Evolutionary conservation across 2,113 vertebrate species (phyloP), one percentile per base, ranked within the genome.

Genomic region (Choloepus hoffmanni): DNA sequence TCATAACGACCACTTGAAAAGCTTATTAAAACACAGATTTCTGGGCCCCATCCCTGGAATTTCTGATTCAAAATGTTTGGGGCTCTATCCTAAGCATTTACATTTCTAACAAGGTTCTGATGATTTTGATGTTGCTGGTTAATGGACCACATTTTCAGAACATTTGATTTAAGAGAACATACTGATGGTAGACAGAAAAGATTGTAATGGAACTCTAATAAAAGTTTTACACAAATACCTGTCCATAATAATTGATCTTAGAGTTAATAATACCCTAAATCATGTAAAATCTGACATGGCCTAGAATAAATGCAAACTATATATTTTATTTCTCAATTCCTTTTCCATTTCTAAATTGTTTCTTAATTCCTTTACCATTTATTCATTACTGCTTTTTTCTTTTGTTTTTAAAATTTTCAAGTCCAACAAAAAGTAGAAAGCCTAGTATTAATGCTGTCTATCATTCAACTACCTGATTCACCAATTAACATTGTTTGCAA

Each of bases 361-460:
- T 7, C 48, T 50, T 50, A 50, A 50, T 50, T 50, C 11, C 11
- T 50, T 11, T 50, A 36, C 36, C 36, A 36, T 43, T 82, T 68
- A 72, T 28, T 2, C 3, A 73, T 72, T 85, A 82, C 72, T 33
- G 10, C 28, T 74, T 50, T 21, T 67, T 19, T 48, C 33, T 30
- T 90, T 58, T 76, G 63, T 16, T 72, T 18, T 96, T 76, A n/a
- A 14, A 58, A 28, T 84, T 93, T 90, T 93, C 2, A 81, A 50
- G 68, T 63, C 26, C 79, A 95, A 79, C 2, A 23, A 73, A 81
- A 92, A 16, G 15, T 43, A 67, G 48, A 62, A 70, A 72, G 0
- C 19, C 7, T 28, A 72, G 40, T 33, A 55, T 63, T 70, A 43
- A 36, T 2, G 73, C 9, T 83, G 7, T 55, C 70, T 67, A 18